These are phyloP conservation scores for Hemiscyllium ocellatum DNA, from an alignment of 2,113 vertebrate genomes.

Conservation along the genomic window DNA sequence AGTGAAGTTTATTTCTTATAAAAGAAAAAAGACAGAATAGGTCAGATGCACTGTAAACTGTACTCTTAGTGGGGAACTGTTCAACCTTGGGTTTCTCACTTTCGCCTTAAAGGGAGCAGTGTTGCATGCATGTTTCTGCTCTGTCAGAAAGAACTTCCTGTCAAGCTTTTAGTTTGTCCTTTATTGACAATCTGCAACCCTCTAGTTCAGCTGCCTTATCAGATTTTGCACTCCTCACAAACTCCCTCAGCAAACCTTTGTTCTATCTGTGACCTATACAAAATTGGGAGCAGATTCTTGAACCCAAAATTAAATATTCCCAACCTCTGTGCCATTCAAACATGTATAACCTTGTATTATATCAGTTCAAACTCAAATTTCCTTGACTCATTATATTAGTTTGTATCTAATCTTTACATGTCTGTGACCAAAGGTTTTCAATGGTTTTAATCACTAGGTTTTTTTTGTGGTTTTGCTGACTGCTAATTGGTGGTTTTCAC, in stretches of 20 bases:
- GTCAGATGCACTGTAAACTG: neutral
- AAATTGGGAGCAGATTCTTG: neutral
- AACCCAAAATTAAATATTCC: neutral
- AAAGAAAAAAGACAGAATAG: neutral
- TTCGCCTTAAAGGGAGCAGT: neutral
- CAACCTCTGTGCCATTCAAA: neutral
- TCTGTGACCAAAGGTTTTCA: neutral
- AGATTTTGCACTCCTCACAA: neutral
- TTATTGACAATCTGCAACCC: neutral
- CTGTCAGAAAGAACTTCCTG: neutral
- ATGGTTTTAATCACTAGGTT: neutral
- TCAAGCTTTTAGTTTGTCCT: neutral
- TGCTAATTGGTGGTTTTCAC: neutral
- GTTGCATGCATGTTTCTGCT: neutral
- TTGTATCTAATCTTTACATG: neutral
- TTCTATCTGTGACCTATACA: neutral
- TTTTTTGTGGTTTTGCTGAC: neutral
- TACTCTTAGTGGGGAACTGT: neutral
- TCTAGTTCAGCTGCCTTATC: neutral
- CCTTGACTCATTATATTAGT: neutral
- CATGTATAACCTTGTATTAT: neutral
- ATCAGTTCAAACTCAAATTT: neutral
- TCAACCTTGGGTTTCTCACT: neutral
- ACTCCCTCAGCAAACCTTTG: neutral
- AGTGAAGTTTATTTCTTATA: neutral